Evolutionary conservation across 2,888 invertebrate species (phyloP).

Genomic region (Heliconius ismenius): DNA sequence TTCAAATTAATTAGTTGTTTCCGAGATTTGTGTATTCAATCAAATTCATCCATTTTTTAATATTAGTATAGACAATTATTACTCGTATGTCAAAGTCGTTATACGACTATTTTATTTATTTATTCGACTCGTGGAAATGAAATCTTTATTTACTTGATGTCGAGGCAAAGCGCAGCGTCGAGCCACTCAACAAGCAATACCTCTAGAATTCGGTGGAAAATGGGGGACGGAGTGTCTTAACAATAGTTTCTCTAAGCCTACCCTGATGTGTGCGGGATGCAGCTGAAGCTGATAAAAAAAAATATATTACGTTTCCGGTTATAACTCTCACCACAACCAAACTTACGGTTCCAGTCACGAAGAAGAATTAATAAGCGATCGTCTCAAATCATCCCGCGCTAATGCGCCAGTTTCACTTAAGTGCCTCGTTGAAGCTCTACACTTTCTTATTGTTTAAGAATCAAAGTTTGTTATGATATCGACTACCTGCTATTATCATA

Average conservation of each 20-base stretch:
- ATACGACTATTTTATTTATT: too few species aligned
- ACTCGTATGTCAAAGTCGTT: too few species aligned
- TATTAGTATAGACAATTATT: background rate
- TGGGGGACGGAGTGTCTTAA: too few species aligned
- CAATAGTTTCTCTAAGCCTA: too few species aligned
- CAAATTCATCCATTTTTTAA: background rate
- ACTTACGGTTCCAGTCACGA: conserved; percentile 59
- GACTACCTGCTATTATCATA: conserved; percentile 21
- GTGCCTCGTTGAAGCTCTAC: conserved; percentile 33
- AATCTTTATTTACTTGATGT: too few species aligned
- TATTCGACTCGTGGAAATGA: too few species aligned
- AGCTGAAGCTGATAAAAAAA: background rate
- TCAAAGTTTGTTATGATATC: background rate
- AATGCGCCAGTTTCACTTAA: conserved; percentile 38
- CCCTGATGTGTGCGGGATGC: too few species aligned
- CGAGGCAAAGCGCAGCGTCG: too few species aligned
- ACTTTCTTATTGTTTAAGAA: conserved; percentile 26
- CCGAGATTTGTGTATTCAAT: background rate
- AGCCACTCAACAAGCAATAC: too few species aligned
- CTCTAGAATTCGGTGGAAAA: too few species aligned
- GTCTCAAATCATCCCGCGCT: conserved; percentile 45
- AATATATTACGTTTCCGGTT: background rate
- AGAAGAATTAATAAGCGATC: conserved; percentile 63
- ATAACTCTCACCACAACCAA: conserved; percentile 53
- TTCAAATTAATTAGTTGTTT: background rate